phyloP scores from a whole-genome alignment of 2,797 vertebrate genomes.

The Diplodus puntazzo region DNA sequence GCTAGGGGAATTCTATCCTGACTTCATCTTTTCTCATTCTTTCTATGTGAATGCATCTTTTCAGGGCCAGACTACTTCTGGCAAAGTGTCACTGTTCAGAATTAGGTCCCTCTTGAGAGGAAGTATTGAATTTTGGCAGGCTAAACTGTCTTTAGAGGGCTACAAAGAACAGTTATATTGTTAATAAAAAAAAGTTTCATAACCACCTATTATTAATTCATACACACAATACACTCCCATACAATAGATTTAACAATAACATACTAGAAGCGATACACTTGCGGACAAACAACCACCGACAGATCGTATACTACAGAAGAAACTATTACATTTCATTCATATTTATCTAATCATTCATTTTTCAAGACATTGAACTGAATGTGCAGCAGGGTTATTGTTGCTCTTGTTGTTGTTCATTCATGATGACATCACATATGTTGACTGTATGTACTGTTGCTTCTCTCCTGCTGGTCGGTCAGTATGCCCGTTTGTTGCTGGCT shows the following conservation, averaged over 20 bases:
- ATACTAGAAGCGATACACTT: neutral
- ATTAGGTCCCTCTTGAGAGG: neutral
- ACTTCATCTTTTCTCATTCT: neutral
- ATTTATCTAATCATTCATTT: neutral
- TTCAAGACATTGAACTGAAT: slow-evolving; percentile 9
- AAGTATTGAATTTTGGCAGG: neutral
- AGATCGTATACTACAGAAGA: neutral
- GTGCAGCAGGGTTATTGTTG: slow-evolving; percentile 8
- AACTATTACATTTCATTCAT: neutral
- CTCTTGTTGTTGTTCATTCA: slow-evolving; percentile 49
- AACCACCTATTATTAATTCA: neutral
- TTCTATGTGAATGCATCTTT: neutral
- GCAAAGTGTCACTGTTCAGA: neutral
- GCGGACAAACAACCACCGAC: neutral
- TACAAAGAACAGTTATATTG: neutral
- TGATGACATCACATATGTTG: slow-evolving; percentile 78
- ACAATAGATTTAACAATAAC: neutral
- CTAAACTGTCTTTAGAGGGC: neutral
- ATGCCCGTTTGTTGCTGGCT: slow-evolving; percentile 95
- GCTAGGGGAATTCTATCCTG: slow-evolving; percentile 35
- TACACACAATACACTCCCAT: neutral
- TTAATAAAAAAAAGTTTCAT: neutral
- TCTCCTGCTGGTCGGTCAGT: slow-evolving; percentile 90
- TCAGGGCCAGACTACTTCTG: neutral
- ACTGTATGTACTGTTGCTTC: slow-evolving; percentile 90